A percentile compares a stretch with the other conserved stretches of the same genome.
Conservation (phyloP, 2,113 vertebrate genomes). For the Bos taurus region ARS-UCD2.0 NC_037350.1:25822001-25822500, state of each 20-base stretch:
- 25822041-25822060: background rate
- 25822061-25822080: background rate
- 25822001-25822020: background rate
- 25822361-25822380: background rate
- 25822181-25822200: background rate
- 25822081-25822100: background rate
- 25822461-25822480: background rate
- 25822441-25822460: background rate
- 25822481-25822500: background rate
- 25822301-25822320: background rate
- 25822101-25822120: background rate
- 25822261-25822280: background rate
- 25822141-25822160: background rate
- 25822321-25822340: fast-evolving
- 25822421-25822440: background rate
- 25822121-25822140: background rate
- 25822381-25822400: background rate
- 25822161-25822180: background rate
- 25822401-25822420: background rate
- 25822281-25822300: background rate
- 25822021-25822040: background rate
- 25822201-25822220: background rate
- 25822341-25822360: background rate
- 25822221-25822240: no score
- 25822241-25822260: background rate